Conservation (phyloP, 1,140 invertebrate species). For the Microplitis demolitor region DNA sequence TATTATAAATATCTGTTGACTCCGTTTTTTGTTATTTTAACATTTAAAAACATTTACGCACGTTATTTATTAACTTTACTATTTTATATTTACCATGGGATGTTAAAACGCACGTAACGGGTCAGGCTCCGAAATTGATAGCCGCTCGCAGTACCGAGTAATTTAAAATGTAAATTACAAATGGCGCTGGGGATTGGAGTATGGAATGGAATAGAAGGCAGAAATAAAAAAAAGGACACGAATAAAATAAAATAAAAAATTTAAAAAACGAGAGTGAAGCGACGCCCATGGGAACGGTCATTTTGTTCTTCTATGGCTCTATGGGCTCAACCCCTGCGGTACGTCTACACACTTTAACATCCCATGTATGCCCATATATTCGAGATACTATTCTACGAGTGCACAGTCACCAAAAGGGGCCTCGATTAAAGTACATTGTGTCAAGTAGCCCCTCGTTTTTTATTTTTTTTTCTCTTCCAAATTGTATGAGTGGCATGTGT, state of each 20-base stretch:
- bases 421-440: too few relatives aligned
- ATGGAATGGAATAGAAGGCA: background rate
- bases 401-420: too few relatives aligned
- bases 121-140: background rate
- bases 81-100: background rate
- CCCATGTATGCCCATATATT: too few relatives aligned
- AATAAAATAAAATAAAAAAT: background rate
- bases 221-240: background rate
- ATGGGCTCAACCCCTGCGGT: too few relatives aligned
- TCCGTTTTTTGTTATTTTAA: background rate
- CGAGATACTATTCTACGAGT: too few relatives aligned
- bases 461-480: too few relatives aligned
- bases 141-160: slow-evolving; percentile 1
- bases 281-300: slow-evolving; percentile 12
- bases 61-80: background rate
- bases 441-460: too few relatives aligned
- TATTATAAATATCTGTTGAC: background rate
- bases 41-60: too few relatives aligned
- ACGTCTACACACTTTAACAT: too few relatives aligned
- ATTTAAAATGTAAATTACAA: slow-evolving; percentile 15
- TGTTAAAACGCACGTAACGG: background rate
- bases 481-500: too few relatives aligned
- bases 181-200: slow-evolving; percentile 4
- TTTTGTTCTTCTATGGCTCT: background rate
- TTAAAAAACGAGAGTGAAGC: background rate